These are phyloP conservation scores for Pseudobourletiella spinata DNA, from an alignment of 1,140 invertebrate genomes.

Conservation along the genomic window DNA sequence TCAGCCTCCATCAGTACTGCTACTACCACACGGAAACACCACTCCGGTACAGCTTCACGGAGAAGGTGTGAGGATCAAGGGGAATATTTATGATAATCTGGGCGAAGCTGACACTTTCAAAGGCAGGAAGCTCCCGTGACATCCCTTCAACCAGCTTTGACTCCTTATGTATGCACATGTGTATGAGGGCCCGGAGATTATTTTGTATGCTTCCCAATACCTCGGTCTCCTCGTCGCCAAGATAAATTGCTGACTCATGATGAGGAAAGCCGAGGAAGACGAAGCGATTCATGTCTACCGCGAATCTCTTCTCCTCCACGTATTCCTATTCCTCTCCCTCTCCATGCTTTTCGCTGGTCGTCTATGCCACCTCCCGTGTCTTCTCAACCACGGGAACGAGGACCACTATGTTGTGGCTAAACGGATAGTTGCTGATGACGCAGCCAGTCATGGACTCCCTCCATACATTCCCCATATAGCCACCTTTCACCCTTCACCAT, in stretches of 20 bases:
- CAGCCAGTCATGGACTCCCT: too few species aligned
- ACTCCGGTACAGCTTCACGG: background rate
- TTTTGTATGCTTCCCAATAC: background rate
- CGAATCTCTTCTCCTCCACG: background rate
- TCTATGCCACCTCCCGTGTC: background rate
- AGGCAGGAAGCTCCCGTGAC: background rate
- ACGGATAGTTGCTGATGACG: too few species aligned
- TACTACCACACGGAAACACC: too few species aligned
- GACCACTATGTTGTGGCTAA: too few species aligned
- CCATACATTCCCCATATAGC: too few species aligned
- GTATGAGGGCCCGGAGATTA: background rate
- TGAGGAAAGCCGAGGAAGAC: constrained; percentile 4
- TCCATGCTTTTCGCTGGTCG: background rate
- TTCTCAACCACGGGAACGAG: too few species aligned
- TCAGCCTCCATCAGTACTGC: too few species aligned
- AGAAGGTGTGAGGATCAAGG: constrained; percentile 1
- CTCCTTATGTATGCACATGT: background rate
- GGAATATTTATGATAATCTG: constrained; percentile 11
- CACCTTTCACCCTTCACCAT: too few species aligned
- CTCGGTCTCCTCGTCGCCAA: constrained; percentile 1
- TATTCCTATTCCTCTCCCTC: background rate
- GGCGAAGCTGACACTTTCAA: constrained; percentile 2
- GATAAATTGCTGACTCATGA: constrained; percentile 25
- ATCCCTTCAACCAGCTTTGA: background rate
- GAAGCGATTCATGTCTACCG: background rate